Percentiles rank a stretch among this genome's conserved stretches.
Conservation (phyloP, 2,797 vertebrate species). For the Craterocephalus amniculus region DNA sequence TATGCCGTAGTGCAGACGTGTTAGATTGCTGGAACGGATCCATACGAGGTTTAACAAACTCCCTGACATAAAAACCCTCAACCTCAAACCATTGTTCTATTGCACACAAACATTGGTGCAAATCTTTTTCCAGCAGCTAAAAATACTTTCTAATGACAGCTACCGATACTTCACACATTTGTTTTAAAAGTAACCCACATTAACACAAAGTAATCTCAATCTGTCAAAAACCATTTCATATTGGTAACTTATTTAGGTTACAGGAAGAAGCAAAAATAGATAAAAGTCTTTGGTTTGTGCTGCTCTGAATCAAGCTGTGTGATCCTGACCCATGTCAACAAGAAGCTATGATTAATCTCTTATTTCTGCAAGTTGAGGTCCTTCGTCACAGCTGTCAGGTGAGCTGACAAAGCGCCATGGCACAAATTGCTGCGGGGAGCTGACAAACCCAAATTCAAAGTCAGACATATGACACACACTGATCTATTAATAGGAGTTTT, state of each 20-base stretch:
- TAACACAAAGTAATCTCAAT: conserved; percentile 59
- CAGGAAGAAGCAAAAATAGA: conserved; percentile 64
- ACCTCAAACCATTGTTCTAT: conserved; percentile 34
- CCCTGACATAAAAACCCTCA: conserved; percentile 42
- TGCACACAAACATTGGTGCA: conserved; percentile 1
- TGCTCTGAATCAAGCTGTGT: conserved; percentile 38
- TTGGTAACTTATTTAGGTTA: conserved; percentile 36
- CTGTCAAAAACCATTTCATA: conserved; percentile 50
- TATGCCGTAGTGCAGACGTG: conserved; percentile 59
- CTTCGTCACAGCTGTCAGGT: conserved; percentile 70
- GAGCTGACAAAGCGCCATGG: conserved; percentile 59
- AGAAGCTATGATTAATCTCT: conserved; percentile 49
- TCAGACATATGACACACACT: conserved; percentile 53
- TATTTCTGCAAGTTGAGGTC: conserved; percentile 20
- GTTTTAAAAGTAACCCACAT: conserved; percentile 26
- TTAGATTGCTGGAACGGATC: conserved; percentile 62
- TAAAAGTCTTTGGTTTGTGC: conserved; percentile 44
- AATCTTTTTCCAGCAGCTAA: conserved; percentile 11
- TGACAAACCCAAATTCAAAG: conserved; percentile 65
- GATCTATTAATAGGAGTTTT: conserved; percentile 62
- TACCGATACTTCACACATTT: neutral
- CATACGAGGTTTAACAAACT: conserved; percentile 52
- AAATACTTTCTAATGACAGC: conserved; percentile 38
- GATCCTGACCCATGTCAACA: conserved; percentile 59
- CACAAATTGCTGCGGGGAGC: conserved; percentile 40